Base-by-base conservation (phyloP, 1,140 invertebrate species). In the Zophobas atratus region DNA sequence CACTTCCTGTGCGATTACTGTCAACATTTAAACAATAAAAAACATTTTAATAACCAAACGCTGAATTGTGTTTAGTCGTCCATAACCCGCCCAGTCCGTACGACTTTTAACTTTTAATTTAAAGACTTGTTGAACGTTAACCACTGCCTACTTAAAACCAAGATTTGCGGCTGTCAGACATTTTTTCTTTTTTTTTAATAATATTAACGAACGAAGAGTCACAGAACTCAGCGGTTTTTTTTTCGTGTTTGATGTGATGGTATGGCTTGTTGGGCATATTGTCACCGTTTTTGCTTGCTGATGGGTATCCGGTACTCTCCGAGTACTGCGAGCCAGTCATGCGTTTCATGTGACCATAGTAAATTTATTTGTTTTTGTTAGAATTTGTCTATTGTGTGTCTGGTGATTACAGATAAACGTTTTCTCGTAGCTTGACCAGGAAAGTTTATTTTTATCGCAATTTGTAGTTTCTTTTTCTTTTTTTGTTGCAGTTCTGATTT, bases 31-130 rank as follows among this genome's bases (percentile, higher is more conserved):
- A 46, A 3, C 3, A 46, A 46, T 3, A 3, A 46, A 51, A 20
- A 67, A 67, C 20, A 36, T 6, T 32, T n/a, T 32, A 43, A 67
- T 43, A 20, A 67, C 60, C 39, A 67, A 20, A 67, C 60, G n/a
- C 38, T 67, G 43, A 67, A 67, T 67, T 20, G 33, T 43, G 60
- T 67, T 67, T 67, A 67, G 60, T 41, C 33, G 60, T 34, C 60
- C 60, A 67, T 8, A 67, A 67, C 38, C 60, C 60, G 8, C 60
- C 60, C 38, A 67, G 43, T 41, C 8, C 49, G 33, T 51, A 51
- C 4, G 38, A 63, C 38, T 46, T 46, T 8, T 46, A 35, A 20
- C 38, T 67, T 63, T 63, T 43, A 67, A 67, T 67, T 63, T 38
- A 20, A 51, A 51, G 20, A n/a, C 20, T 51, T 46, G 43, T 8